Conservation (phyloP, 2,797 vertebrate species). For the Notolepis coatsorum region DNA sequence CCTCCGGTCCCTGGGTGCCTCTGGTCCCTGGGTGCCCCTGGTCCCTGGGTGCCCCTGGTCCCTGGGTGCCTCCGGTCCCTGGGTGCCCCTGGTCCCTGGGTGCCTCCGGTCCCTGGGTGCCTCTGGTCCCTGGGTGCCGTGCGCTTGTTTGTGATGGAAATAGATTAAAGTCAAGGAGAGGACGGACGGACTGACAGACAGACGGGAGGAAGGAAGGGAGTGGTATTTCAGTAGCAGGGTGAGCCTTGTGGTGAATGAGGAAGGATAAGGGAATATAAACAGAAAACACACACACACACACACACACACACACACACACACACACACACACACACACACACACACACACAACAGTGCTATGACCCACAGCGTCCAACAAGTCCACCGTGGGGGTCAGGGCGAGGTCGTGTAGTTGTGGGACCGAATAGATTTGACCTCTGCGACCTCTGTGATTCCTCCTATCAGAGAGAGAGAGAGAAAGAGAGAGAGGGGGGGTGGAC, state of each 20-base stretch:
- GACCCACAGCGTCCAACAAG: not conserved
- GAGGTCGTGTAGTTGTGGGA: conserved; percentile 15
- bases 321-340: not conserved
- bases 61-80: no score
- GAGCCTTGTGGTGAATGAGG: no score
- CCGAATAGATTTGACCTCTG: conserved; percentile 1
- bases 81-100: no score
- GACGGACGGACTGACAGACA: no score
- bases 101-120: no score
- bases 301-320: not conserved
- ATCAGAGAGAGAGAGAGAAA: not conserved
- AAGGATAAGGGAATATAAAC: not conserved
- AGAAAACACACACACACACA: not conserved
- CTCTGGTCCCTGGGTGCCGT: no score
- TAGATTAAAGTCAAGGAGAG: not conserved
- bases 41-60: no score
- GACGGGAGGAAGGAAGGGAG: not conserved
- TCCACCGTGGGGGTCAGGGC: not conserved
- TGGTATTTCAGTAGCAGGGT: not conserved
- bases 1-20: no score
- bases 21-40: no score
- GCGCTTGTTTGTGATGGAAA: no score
- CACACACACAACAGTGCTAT: not conserved
- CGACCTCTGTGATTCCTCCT: not conserved
- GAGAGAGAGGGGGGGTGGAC: not conserved